These are phyloP conservation scores for Rhinogobio ventralis DNA, from an alignment of 2,797 vertebrate species.

Conservation along the genomic window DNA sequence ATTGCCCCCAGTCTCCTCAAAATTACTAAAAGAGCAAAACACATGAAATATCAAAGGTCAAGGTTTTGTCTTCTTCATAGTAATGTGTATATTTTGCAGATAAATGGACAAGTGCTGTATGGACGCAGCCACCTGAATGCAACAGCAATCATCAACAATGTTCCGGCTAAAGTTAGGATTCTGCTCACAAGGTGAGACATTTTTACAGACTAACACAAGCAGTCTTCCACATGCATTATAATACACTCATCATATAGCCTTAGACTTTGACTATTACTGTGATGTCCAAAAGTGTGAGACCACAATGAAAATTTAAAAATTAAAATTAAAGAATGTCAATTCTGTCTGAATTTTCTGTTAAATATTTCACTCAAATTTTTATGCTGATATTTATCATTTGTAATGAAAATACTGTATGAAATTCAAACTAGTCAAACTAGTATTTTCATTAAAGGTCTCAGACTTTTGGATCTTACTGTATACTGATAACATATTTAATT, in stretches of 20 bases:
- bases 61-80: background rate
- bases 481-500: conserved; percentile 36
- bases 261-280: background rate
- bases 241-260: background rate
- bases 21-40: background rate
- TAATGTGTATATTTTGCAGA: conserved; percentile 74
- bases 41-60: background rate
- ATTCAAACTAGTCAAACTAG: background rate
- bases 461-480: background rate
- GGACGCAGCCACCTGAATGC: conserved; percentile 93
- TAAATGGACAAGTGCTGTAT: conserved; percentile 93
- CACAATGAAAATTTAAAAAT: no score
- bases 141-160: conserved; percentile 88
- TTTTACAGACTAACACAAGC: background rate
- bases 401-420: background rate
- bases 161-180: conserved; percentile 89
- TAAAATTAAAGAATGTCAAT: background rate
- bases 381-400: background rate
- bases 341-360: background rate
- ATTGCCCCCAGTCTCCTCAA: background rate
- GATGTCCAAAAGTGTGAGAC: background rate
- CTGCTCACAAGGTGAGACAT: conserved; percentile 87
- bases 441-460: background rate
- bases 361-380: background rate
- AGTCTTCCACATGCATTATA: background rate